phyloP scores from a whole-genome alignment of 2,888 invertebrate genomes.

The Brachyptera putata region DNA sequence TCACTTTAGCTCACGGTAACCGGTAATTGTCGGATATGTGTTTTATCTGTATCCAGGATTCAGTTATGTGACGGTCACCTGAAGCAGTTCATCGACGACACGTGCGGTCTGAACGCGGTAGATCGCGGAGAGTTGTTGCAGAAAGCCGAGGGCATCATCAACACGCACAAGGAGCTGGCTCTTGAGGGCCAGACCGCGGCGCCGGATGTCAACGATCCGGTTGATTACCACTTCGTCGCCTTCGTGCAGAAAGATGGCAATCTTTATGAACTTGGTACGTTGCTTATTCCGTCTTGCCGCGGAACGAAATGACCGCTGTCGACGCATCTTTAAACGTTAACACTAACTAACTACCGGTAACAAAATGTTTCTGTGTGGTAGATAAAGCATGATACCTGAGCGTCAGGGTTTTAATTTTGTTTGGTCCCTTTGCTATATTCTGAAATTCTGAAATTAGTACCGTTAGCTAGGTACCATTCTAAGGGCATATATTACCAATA shows the following conservation, averaged over 20 bases:
- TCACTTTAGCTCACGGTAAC: no score
- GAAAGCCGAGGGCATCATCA: conserved; percentile 65
- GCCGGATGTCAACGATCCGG: conserved; percentile 67
- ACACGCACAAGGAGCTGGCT: conserved; percentile 79
- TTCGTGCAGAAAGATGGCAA: conserved; percentile 75
- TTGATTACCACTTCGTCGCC: conserved; percentile 86
- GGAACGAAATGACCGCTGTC: no score
- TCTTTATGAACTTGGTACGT: conserved; percentile 75
- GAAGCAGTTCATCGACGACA: conserved; percentile 70
- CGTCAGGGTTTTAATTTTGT: no score
- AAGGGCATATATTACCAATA: no score
- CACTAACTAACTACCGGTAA: no score
- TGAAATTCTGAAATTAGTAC: no score
- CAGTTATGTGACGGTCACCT: conserved; percentile 65
- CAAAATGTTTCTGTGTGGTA: no score
- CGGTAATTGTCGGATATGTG: background rate
- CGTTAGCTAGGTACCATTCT: no score
- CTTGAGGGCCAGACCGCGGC: conserved; percentile 88
- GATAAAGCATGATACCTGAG: no score
- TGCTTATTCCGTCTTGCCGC: no score
- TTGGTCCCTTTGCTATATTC: no score
- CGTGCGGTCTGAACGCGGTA: conserved; percentile 61
- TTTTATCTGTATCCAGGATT: conserved; percentile 49
- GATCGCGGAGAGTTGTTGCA: conserved; percentile 72
- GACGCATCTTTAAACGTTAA: no score